phyloP scores from a whole-genome alignment of 2,888 invertebrate species.

The Drosophila antonietae region DNA sequence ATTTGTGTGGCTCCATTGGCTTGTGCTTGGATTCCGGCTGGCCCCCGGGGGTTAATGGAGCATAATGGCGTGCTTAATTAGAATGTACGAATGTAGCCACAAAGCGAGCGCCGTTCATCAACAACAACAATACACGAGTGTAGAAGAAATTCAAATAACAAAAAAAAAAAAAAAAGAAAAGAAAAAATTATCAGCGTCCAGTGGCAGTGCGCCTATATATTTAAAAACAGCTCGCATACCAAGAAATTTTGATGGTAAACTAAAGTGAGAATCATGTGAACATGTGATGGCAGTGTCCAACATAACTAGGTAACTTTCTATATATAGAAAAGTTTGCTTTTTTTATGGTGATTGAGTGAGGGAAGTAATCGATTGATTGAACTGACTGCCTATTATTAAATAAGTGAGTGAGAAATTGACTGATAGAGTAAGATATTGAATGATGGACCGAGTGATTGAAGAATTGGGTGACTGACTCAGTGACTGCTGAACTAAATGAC shows the following conservation, averaged over 20 bases:
- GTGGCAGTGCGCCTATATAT: constrained; percentile 17
- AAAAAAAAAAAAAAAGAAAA: constrained; percentile 3
- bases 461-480: background rate
- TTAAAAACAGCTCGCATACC: constrained; percentile 15
- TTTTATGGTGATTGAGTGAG: background rate
- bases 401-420: background rate
- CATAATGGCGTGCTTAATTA: constrained; percentile 72
- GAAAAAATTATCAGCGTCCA: constrained; percentile 51
- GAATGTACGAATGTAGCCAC: constrained; percentile 45
- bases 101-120: constrained; percentile 33
- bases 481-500: background rate
- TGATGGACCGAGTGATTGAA: background rate
- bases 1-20: constrained; percentile 30
- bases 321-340: background rate
- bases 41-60: constrained; percentile 70
- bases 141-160: constrained; percentile 2
- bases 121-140: background rate
- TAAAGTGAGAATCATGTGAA: constrained; percentile 5
- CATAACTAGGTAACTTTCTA: constrained; percentile 12
- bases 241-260: constrained; percentile 15
- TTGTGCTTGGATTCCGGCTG: constrained; percentile 21
- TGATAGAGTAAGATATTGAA: background rate
- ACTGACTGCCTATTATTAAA: background rate
- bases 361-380: background rate
- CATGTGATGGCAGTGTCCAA: constrained; percentile 19